Percentiles rank a stretch among this genome's conserved stretches.
phyloP scores from a whole-genome alignment of 23 tunicate species.

The Corella eumyota region DNA sequence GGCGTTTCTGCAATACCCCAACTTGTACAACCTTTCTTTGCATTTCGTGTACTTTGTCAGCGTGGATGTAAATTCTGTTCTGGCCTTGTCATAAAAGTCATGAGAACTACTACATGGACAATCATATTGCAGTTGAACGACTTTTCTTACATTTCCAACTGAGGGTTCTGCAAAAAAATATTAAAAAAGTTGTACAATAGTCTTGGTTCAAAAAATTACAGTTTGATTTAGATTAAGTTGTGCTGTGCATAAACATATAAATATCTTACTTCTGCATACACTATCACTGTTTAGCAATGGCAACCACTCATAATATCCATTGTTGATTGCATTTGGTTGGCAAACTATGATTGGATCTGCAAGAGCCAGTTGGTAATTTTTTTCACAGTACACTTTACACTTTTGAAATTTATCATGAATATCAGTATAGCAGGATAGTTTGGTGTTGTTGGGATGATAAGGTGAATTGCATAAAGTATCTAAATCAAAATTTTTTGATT shows the following conservation, averaged over 20 bases:
- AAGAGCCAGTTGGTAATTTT: constrained; percentile 29
- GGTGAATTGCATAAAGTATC: constrained; percentile 48
- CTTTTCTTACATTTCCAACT: constrained; percentile 48
- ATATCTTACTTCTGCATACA: background rate
- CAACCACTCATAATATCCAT: constrained; percentile 22
- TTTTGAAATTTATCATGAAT: constrained; percentile 19
- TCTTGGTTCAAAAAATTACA: background rate
- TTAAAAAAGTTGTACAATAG: background rate
- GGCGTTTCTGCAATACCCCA: constrained; percentile 50
- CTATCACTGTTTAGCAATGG: constrained; percentile 30
- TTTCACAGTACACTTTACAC: constrained; percentile 35
- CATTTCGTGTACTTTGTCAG: constrained; percentile 35
- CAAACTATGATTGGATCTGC: constrained; percentile 51
- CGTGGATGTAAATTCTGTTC: constrained; percentile 6
- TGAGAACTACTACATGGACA: constrained; percentile 53
- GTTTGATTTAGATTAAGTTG: background rate
- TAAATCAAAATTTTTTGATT: no score
- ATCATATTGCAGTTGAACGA: constrained; percentile 23
- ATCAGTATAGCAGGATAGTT: constrained; percentile 38
- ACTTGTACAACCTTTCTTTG: constrained; percentile 8
- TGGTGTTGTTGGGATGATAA: constrained; percentile 38
- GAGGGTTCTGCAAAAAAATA: constrained; percentile 28
- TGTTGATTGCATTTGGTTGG: constrained; percentile 6
- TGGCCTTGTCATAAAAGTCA: constrained; percentile 24
- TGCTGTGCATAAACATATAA: background rate